Percentiles rank a stretch among this genome's conserved stretches.
These are phyloP conservation scores for Euphysa ruthae DNA, from an alignment of 30 jellyfish, hydroid and myxozoan species.

Conservation along the genomic window DNA sequence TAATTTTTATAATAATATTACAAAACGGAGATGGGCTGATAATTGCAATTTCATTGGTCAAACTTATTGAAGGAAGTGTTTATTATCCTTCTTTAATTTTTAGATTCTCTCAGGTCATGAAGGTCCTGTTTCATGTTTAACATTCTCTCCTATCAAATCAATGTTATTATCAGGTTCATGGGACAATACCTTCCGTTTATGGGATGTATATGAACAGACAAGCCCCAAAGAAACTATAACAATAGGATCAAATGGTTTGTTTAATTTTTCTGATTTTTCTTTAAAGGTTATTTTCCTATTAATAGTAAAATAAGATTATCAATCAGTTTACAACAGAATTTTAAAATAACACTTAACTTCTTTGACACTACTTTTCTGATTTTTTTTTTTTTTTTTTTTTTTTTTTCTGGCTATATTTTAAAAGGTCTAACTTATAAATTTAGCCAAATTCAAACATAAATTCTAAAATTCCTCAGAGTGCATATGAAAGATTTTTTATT, in stretches of 20 bases:
- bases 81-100: not conserved
- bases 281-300: too few species aligned
- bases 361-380: not conserved
- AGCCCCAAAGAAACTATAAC: conserved; percentile 66
- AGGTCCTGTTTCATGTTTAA: conserved; percentile 78
- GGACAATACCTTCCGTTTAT: conserved; percentile 81
- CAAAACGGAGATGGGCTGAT: too few species aligned
- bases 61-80: too few species aligned
- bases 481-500: too few species aligned
- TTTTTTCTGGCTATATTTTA: too few species aligned
- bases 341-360: not conserved
- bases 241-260: conserved; percentile 64
- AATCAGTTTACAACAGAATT: not conserved
- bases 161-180: conserved; percentile 89
- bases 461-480: too few species aligned
- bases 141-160: conserved; percentile 65
- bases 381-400: not conserved
- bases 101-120: conserved; percentile 88
- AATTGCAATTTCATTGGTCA: too few species aligned
- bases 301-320: not conserved
- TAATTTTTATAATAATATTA: too few species aligned
- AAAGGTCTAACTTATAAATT: too few species aligned
- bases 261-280: too few species aligned
- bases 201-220: conserved; percentile 78
- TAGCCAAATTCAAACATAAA: too few species aligned